Base-by-base conservation (phyloP, 2,113 vertebrate genomes). In the Chionis minor region DNA sequence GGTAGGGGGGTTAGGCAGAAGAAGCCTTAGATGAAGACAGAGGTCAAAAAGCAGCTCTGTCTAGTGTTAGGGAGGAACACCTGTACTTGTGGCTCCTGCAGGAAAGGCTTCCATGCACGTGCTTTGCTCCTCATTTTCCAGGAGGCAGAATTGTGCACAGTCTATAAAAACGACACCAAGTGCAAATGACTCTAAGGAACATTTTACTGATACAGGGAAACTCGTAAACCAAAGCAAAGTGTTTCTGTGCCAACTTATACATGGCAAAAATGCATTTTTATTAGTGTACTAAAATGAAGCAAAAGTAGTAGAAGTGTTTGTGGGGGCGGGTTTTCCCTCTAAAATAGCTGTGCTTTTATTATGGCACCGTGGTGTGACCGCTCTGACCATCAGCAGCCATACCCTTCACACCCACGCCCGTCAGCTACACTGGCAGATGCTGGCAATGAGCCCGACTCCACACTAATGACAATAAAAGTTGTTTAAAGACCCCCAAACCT, bases 241-340 rank as follows among this genome's bases (percentile, higher is more conserved):
- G 4, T n/a, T 90, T 69, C 65, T 78, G 30, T 1, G 2, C 32
- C 9, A 77, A 86, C 42, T 51, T 42, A 51, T 9, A 71, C 3
- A 3, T 10, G 22, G 47, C 12, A 86, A 91, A 92, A 86, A 58
- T 14, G 8, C 9, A 40, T 47, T 72, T 54, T 47, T 78, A 38
- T 74, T 77, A 32, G 12, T 45, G 21, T 21, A 72, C 18, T 58
- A 71, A 93, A 90, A 66, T 5, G 4, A 84, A 86, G 18, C 2
- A 90, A 52, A 70, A 73, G 5, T 33, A 10, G 3, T 47, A 81
- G 14, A 66, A 82, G 65, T 40, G 8, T 55, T 83, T n/a, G 27
- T 8, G 44, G 3, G 5, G 42, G 30, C 27, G 0, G 6, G 0
- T 1, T 51, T 12, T 4, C 3, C 22, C 40, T 73, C 28, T 40